These are phyloP conservation scores for Caloenas nicobarica DNA, from an alignment of 2,113 vertebrate species.

Conservation along the genomic window DNA sequence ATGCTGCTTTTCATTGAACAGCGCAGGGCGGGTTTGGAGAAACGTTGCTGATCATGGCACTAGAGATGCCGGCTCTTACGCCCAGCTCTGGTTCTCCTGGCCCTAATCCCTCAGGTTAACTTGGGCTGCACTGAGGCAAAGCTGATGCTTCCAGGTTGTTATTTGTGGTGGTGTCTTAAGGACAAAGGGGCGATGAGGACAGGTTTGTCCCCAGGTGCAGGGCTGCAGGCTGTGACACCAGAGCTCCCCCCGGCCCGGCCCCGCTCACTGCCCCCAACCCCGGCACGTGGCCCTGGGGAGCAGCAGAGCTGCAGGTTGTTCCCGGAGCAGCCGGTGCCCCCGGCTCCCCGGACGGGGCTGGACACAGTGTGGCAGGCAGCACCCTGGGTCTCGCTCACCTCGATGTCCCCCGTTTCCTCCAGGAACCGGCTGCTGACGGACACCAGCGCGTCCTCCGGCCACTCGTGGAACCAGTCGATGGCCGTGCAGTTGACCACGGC, in stretches of 20 bases:
- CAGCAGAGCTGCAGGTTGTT: not conserved
- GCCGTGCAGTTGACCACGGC: conserved; percentile 78
- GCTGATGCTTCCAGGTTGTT: not conserved
- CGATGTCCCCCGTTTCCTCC: conserved; percentile 67
- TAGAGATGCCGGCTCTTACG: rapidly evolving
- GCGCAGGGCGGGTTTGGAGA: rapidly evolving
- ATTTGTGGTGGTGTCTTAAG: not conserved
- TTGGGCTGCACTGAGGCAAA: not conserved
- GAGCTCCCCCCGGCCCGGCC: not conserved
- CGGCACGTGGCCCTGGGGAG: too few relatives aligned
- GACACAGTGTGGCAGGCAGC: rapidly evolving
- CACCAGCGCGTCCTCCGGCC: conserved; percentile 74
- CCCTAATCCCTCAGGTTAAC: not conserved
- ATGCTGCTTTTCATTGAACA: not conserved
- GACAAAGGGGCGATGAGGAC: not conserved
- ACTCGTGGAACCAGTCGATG: conserved; percentile 82
- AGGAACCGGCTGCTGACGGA: conserved; percentile 78
- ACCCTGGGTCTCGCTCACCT: not conserved
- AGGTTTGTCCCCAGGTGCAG: rapidly evolving
- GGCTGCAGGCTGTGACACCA: not conserved
- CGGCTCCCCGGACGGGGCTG: not conserved
- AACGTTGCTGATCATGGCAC: rapidly evolving
- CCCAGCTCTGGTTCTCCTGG: not conserved
- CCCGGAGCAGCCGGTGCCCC: not conserved
- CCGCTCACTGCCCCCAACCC: not conserved